Evolutionary conservation across 2,888 invertebrate genomes (phyloP).

Genomic region (Emmelina monodactyla): DNA sequence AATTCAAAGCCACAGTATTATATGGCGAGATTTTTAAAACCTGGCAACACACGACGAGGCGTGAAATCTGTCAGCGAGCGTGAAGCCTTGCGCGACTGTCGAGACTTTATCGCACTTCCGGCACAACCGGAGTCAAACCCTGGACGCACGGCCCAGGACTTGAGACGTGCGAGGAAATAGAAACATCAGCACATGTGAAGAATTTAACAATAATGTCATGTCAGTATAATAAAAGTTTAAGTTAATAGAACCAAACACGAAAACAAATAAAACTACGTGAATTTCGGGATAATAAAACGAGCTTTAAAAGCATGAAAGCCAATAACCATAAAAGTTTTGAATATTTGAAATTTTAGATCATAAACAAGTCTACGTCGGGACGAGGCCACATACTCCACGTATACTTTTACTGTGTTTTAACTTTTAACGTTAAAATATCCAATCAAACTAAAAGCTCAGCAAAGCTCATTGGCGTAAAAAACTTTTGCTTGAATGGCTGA

Average conservation of each 20-base stretch:
- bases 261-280: too few relatives aligned
- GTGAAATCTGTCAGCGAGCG: constrained; percentile 5
- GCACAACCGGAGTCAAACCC: constrained; percentile 5
- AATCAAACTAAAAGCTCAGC: not conserved
- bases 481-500: not conserved
- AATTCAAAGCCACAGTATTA: too few relatives aligned
- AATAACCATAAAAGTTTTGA: too few relatives aligned
- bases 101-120: constrained; percentile 5
- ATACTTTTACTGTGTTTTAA: not conserved
- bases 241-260: too few relatives aligned
- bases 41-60: not conserved
- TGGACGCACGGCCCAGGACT: not conserved
- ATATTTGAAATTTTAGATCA: too few relatives aligned
- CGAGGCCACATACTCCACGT: too few relatives aligned
- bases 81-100: not conserved
- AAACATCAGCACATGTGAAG: too few relatives aligned
- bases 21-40: constrained; percentile 4
- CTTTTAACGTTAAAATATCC: not conserved
- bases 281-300: too few relatives aligned
- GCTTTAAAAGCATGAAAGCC: too few relatives aligned
- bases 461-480: not conserved
- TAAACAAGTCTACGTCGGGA: too few relatives aligned
- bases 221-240: too few relatives aligned
- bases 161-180: not conserved
- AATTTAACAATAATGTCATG: too few relatives aligned